Evolutionary conservation across 2,888 invertebrate species (phyloP).

Genomic region (Julus scandinavius): DNA sequence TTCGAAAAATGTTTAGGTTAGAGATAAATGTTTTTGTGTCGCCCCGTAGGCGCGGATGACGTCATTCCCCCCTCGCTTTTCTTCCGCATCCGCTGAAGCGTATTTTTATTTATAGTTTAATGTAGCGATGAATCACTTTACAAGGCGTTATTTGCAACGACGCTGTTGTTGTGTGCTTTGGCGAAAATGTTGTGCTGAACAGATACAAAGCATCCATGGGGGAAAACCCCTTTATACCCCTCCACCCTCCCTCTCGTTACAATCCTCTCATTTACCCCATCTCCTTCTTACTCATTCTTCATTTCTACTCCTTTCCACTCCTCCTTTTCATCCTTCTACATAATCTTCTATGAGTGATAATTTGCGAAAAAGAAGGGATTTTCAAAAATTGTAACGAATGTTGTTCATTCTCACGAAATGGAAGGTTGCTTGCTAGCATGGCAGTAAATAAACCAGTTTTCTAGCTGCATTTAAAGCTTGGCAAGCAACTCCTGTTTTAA

Average conservation of each 20-base stretch:
- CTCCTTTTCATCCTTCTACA: background rate
- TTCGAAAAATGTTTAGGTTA: background rate
- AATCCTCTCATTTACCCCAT: background rate
- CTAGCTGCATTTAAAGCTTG: too few relatives aligned
- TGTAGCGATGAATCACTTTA: constrained; percentile 42
- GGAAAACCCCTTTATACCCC: background rate
- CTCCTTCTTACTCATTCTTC: background rate
- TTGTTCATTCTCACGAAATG: background rate
- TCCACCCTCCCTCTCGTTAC: background rate
- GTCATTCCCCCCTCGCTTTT: background rate
- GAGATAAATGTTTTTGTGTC: background rate
- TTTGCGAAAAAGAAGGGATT: background rate
- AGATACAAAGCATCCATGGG: background rate
- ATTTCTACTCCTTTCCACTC: background rate
- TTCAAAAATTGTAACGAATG: background rate
- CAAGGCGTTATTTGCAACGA: constrained; percentile 29
- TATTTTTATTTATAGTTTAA: constrained; percentile 42
- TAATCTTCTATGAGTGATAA: background rate
- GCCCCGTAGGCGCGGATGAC: background rate
- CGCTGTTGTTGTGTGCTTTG: constrained; percentile 3
- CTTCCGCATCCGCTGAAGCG: constrained; percentile 34
- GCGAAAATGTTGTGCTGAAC: constrained; percentile 17
- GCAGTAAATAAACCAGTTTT: background rate
- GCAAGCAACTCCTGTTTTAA: too few relatives aligned
- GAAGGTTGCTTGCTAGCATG: background rate